Evolutionary conservation across 2,113 vertebrate genomes (phyloP).

Genomic region (Cochlearius cochlearius): DNA sequence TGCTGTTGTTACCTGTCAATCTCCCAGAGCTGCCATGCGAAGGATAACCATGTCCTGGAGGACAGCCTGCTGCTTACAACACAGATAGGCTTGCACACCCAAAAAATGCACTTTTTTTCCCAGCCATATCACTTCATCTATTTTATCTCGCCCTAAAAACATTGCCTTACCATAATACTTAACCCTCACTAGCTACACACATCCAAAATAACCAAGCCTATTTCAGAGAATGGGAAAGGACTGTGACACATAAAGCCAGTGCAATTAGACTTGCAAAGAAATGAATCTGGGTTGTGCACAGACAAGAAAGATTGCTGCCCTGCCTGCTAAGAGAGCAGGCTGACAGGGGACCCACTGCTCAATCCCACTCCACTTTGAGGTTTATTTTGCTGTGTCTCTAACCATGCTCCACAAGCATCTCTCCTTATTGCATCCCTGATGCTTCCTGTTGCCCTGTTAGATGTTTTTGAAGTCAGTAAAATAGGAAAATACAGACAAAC

Average conservation of each 20-base stretch:
- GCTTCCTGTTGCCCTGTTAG: background rate
- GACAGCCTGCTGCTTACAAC: background rate
- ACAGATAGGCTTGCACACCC: background rate
- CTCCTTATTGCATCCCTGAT: background rate
- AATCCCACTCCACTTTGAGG: accelerated
- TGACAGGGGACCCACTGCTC: accelerated
- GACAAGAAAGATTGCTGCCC: background rate
- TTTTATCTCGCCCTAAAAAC: background rate
- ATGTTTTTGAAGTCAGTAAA: background rate
- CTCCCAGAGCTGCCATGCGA: background rate
- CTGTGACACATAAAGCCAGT: accelerated
- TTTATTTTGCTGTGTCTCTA: background rate
- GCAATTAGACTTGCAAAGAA: background rate
- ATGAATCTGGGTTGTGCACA: background rate
- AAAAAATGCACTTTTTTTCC: background rate
- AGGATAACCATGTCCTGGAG: background rate
- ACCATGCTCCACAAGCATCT: background rate
- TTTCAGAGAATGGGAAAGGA: background rate
- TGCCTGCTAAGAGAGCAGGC: background rate
- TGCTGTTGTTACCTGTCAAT: background rate
- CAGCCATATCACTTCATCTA: background rate
- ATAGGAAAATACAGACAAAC: background rate
- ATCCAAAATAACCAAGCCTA: background rate
- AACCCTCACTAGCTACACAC: background rate
- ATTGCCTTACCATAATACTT: background rate